Percentiles rank a stretch among this genome's conserved stretches.
Conservation (phyloP, 35 echinoderm and acorn worm species). For the Patiria miniata region DNA sequence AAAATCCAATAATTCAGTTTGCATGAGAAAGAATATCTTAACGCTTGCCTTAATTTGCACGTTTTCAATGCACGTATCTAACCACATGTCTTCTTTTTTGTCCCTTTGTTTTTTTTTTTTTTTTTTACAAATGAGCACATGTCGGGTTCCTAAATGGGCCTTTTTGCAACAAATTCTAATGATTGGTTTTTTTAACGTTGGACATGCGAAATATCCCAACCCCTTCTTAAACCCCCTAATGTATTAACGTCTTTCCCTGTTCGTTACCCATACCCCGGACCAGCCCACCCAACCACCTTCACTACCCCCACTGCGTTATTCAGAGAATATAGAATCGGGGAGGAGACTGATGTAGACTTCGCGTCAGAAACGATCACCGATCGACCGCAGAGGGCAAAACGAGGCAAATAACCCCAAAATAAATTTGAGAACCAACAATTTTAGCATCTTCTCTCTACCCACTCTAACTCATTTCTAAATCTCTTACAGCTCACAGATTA, state of each 20-base stretch:
- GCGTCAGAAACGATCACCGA: not conserved
- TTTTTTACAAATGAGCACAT: not conserved
- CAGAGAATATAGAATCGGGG: not conserved
- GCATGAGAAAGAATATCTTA: too few relatives aligned
- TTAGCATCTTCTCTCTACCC: not conserved
- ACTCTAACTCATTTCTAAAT: not conserved
- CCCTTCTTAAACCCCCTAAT: too few relatives aligned
- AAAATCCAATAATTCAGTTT: too few relatives aligned
- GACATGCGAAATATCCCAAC: too few relatives aligned
- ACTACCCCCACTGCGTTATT: not conserved
- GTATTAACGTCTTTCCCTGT: too few relatives aligned
- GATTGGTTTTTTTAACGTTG: too few relatives aligned
- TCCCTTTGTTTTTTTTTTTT: not conserved
- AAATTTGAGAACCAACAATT: not conserved
- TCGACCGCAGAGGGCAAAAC: not conserved
- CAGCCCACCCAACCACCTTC: not conserved
- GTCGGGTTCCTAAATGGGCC: not conserved
- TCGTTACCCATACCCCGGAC: too few relatives aligned
- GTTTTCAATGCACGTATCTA: too few relatives aligned
- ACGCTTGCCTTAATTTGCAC: too few relatives aligned
- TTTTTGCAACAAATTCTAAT: not conserved
- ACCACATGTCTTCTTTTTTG: too few relatives aligned
- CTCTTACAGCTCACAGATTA: too few relatives aligned
- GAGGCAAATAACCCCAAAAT: constrained; percentile 16
- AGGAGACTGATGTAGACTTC: not conserved